Conservation (phyloP, 2,113 vertebrate species). For the Zootoca vivipara region DNA sequence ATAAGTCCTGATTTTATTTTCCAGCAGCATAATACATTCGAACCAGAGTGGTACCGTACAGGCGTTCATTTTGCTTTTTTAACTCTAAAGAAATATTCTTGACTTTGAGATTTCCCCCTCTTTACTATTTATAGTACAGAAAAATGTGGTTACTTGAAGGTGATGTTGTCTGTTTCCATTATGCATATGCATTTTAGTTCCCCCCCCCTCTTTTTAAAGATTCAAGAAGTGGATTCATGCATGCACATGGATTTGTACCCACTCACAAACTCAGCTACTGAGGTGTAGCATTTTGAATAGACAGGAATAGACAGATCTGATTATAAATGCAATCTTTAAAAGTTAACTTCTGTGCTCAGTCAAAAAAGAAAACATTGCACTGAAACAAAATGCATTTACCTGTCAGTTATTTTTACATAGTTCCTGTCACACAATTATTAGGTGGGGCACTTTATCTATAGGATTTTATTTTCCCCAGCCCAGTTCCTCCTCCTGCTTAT, state of each 20-base stretch:
- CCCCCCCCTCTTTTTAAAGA: slow-evolving; percentile 38
- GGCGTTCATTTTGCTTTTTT: slow-evolving; percentile 3
- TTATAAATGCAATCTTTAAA: slow-evolving; percentile 60
- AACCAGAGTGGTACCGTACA: neutral
- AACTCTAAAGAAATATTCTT: slow-evolving; percentile 4
- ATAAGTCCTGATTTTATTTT: neutral
- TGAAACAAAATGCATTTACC: slow-evolving; percentile 58
- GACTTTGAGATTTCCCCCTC: slow-evolving; percentile 13
- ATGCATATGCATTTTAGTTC: slow-evolving; percentile 35
- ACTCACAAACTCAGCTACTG: slow-evolving; percentile 44
- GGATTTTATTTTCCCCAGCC: slow-evolving; percentile 35
- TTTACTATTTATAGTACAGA: slow-evolving; percentile 24
- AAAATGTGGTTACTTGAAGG: slow-evolving; percentile 5
- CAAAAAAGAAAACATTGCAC: slow-evolving; percentile 52
- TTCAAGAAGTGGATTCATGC: slow-evolving; percentile 28
- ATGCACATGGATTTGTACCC: slow-evolving; percentile 43
- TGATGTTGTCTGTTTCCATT: slow-evolving; percentile 45
- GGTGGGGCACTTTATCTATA: slow-evolving; percentile 42
- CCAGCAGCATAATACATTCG: neutral
- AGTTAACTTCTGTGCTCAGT: slow-evolving; percentile 54
- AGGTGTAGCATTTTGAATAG: slow-evolving; percentile 50
- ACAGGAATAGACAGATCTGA: slow-evolving; percentile 49
- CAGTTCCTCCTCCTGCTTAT: slow-evolving; percentile 35
- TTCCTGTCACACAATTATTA: slow-evolving; percentile 52
- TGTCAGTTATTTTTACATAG: slow-evolving; percentile 59